Evolutionary conservation across 1,140 invertebrate species (phyloP).

Genomic region (Euwallacea similis): DNA sequence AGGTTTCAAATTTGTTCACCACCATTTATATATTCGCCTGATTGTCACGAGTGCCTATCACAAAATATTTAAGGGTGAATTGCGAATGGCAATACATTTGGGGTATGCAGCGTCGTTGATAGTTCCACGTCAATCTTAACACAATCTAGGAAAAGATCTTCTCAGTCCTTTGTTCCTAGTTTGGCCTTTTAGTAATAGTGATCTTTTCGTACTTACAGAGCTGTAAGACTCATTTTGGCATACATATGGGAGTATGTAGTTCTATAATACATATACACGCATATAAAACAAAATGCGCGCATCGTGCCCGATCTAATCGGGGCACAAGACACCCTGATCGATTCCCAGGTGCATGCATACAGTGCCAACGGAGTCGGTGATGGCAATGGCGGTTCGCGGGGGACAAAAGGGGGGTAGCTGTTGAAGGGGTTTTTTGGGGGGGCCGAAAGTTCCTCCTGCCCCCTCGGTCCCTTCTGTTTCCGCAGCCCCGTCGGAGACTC

Average conservation of each 20-base stretch:
- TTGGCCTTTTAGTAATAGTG: background rate
- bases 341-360: constrained; percentile 46
- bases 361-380: constrained; percentile 27
- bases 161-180: too few relatives aligned
- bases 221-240: too few relatives aligned
- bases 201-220: background rate
- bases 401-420: constrained; percentile 14
- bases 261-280: constrained; percentile 25
- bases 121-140: too few relatives aligned
- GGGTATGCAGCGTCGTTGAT: too few relatives aligned
- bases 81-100: too few relatives aligned
- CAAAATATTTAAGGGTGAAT: too few relatives aligned
- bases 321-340: constrained; percentile 44
- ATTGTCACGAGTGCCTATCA: too few relatives aligned
- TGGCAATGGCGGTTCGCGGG: constrained; percentile 26
- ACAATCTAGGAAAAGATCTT: too few relatives aligned
- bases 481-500: constrained; percentile 42
- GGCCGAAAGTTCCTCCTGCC: constrained; percentile 28
- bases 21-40: too few relatives aligned
- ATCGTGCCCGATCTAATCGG: constrained; percentile 41
- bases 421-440: constrained; percentile 35
- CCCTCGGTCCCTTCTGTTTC: constrained; percentile 29
- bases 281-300: constrained; percentile 42
- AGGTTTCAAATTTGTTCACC: too few relatives aligned
- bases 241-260: background rate